Evolutionary conservation across 2,888 invertebrate species (phyloP), one percentile per base, ranked within the genome.

Genomic region (Orthosia cruda): DNA sequence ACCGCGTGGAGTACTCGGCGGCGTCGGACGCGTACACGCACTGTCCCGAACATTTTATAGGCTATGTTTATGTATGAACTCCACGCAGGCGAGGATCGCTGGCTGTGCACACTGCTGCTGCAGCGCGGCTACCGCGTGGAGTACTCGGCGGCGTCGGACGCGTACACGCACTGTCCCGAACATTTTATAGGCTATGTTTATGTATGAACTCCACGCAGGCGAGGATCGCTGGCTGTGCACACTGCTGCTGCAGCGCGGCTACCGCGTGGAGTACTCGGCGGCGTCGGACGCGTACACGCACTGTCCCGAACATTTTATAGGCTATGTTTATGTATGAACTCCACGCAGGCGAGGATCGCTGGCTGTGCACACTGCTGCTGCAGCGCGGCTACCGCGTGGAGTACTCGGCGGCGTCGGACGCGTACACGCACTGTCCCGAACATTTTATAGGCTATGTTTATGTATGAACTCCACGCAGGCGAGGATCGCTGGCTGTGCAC

Each of bases 21-120:
- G 99, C 99, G 0, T 98, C 99, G 0, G 99, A 99, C 91, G 98
- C 99, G 0, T 98, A 98, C 94, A 99, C 99, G 0, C 99, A 99
- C 92, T 98, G 99, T 47, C 99, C 99, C 0, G 99, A 99, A 95
- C 97, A 94, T 16, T 99, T 99, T n/a, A n/a, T n/a, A n/a, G n/a
- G n/a, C n/a, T n/a, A n/a, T n/a, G n/a, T n/a, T n/a, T n/a, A n/a
- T n/a, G n/a, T n/a, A n/a, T n/a, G n/a, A n/a, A n/a, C n/a, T n/a
- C n/a, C n/a, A n/a, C 26, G 26, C 26, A 26, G 26, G 26, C 26
- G 26, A 26, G 26, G 26, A 26, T 3, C 26, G 26, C 26, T 26
- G 26, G 26, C 26, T 26, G 26, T 99, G 99, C 92, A 99, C 99
- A 0, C 95, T 99, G 68, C 96, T 99, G 0, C 97, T 99, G 0